Percentiles rank a stretch among this genome's conserved stretches.
These are phyloP conservation scores for Microplitis deprimator DNA, from an alignment of 2,888 invertebrate species.

Conservation along the genomic window DNA sequence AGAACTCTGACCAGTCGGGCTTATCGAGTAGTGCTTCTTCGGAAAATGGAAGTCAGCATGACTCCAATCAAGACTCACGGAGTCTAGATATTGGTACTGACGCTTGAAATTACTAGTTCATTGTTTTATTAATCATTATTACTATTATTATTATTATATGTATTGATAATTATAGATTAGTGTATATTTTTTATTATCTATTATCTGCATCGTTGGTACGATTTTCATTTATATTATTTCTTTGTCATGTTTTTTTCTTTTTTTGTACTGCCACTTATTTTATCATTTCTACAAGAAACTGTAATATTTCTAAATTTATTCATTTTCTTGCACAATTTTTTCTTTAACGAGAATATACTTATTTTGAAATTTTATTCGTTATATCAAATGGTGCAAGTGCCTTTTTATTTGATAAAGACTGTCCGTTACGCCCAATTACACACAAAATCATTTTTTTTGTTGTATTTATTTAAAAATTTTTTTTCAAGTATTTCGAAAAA, in stretches of 20 bases:
- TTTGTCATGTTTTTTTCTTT: conserved; percentile 34
- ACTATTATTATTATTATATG: conserved; percentile 58
- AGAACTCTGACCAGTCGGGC: conserved; percentile 71
- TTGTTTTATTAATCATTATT: conserved; percentile 47
- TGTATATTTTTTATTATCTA: conserved; percentile 56
- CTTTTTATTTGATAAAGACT: conserved; percentile 49
- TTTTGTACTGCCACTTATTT: conserved; percentile 14
- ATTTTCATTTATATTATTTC: conserved; percentile 41
- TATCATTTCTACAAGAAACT: too few relatives aligned
- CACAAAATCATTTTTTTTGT: conserved; percentile 20
- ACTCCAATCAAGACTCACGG: conserved; percentile 72
- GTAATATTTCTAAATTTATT: background rate
- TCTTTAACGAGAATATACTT: background rate
- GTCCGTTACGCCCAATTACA: conserved; percentile 32
- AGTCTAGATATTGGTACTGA: conserved; percentile 72
- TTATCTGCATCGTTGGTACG: conserved; percentile 41
- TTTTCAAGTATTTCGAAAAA: background rate
- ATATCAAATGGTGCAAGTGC: conserved; percentile 56
- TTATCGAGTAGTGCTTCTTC: conserved; percentile 72
- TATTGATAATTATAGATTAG: conserved; percentile 46
- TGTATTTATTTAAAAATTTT: too few relatives aligned
- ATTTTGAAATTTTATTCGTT: conserved; percentile 28
- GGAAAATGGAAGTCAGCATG: conserved; percentile 73
- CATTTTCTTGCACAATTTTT: conserved; percentile 47
- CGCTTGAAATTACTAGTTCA: conserved; percentile 55